Conservation (phyloP, 1,140 invertebrate genomes). For the Pygmarrhopalites habei region DNA sequence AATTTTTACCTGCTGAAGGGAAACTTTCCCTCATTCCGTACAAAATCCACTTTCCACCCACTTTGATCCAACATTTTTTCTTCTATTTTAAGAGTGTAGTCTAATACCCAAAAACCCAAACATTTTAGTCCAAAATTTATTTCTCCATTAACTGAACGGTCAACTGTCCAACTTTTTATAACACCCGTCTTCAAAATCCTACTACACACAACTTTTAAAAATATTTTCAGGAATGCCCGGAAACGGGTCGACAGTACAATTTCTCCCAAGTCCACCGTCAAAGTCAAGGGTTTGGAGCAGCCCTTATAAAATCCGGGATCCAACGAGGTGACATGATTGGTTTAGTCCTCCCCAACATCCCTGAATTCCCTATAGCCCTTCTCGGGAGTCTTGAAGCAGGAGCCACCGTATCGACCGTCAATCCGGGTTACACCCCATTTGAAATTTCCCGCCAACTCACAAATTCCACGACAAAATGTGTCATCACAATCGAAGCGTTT, state of each 20-base stretch:
- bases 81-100: too few species aligned
- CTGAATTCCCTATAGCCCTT: slow-evolving; percentile 20
- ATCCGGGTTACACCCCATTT: slow-evolving; percentile 70
- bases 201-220: neutral
- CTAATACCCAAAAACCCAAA: too few species aligned
- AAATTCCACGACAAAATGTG: slow-evolving; percentile 55
- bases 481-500: slow-evolving; percentile 57
- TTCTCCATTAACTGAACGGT: neutral
- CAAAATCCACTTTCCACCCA: too few species aligned
- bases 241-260: slow-evolving; percentile 44
- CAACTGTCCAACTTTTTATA: too few species aligned
- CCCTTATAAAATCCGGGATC: slow-evolving; percentile 34
- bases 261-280: slow-evolving; percentile 41
- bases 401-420: slow-evolving; percentile 60
- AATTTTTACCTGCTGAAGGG: too few species aligned
- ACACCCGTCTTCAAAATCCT: neutral
- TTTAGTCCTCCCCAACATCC: slow-evolving; percentile 17
- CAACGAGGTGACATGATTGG: slow-evolving; percentile 1
- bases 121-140: neutral
- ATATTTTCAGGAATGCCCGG: slow-evolving; percentile 42
- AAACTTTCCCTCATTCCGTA: too few species aligned
- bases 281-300: slow-evolving; percentile 42
- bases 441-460: slow-evolving; percentile 66
- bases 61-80: too few species aligned
- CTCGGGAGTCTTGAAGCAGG: slow-evolving; percentile 9